Percentiles rank a stretch among this genome's conserved stretches.
phyloP scores from a whole-genome alignment of 1,140 invertebrate species.

The Tribolium castaneum region DNA sequence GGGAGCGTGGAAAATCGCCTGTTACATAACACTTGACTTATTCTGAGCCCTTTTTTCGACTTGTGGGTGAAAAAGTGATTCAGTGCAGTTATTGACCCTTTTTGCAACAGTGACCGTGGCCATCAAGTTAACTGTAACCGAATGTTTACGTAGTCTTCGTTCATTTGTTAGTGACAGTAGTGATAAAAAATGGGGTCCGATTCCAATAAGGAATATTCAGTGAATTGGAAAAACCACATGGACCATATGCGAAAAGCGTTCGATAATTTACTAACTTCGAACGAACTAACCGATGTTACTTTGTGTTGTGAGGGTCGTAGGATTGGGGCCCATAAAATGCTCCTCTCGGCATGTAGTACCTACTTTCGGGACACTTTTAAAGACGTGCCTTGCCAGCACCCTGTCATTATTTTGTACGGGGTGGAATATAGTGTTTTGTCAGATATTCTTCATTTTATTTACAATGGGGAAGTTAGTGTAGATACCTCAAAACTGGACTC shows the following conservation, averaged over 20 bases:
- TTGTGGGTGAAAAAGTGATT: too few relatives aligned
- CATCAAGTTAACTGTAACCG: conserved; percentile 1
- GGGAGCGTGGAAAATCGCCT: too few relatives aligned
- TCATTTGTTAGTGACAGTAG: background rate
- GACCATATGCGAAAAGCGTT: conserved; percentile 81
- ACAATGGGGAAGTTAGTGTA: conserved; percentile 74
- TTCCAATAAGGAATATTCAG: conserved; percentile 73
- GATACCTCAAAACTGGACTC: conserved; percentile 73
- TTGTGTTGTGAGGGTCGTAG: conserved; percentile 85
- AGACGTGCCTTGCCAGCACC: conserved; percentile 87
- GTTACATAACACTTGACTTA: too few relatives aligned
- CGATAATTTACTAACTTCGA: conserved; percentile 78
- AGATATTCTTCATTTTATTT: conserved; percentile 88
- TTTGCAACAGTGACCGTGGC: background rate
- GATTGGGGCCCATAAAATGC: conserved; percentile 86
- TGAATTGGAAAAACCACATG: conserved; percentile 83
- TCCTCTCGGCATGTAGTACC: conserved; percentile 84
- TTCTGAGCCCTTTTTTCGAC: too few relatives aligned
- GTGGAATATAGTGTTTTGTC: conserved; percentile 84
- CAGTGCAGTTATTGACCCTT: background rate
- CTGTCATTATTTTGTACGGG: conserved; percentile 87
- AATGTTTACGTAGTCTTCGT: conserved; percentile 7
- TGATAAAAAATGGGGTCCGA: background rate
- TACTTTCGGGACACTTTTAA: conserved; percentile 87
- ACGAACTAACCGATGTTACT: conserved; percentile 88